phyloP scores from a whole-genome alignment of 2,888 invertebrate genomes.

The Brenthis daphne region DNA sequence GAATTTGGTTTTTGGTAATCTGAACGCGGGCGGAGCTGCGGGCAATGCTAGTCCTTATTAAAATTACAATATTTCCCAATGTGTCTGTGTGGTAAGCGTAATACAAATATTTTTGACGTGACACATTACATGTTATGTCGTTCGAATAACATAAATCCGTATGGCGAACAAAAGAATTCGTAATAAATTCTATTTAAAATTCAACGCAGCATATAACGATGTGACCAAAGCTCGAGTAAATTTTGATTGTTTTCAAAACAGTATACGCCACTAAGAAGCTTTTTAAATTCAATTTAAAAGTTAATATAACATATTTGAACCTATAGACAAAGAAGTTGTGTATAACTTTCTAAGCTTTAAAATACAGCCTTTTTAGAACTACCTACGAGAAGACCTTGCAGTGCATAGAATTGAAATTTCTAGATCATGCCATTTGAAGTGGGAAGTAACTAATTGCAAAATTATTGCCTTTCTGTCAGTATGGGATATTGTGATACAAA shows the following conservation, averaged over 20 bases:
- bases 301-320: too few relatives aligned
- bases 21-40: too few relatives aligned
- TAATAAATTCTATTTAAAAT: constrained; percentile 7
- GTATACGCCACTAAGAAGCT: background rate
- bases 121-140: background rate
- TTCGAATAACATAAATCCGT: background rate
- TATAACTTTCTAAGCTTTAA: too few relatives aligned
- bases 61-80: too few relatives aligned
- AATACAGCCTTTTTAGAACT: background rate
- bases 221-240: background rate
- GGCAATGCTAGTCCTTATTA: too few relatives aligned
- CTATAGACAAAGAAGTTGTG: too few relatives aligned
- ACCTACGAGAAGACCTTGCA: background rate
- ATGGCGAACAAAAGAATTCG: constrained; percentile 14
- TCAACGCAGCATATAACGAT: constrained; percentile 6
- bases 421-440: constrained; percentile 11
- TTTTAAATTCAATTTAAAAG: background rate
- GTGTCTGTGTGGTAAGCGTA: too few relatives aligned
- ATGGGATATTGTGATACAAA: background rate
- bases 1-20: too few relatives aligned
- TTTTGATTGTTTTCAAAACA: constrained; percentile 1
- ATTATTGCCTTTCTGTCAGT: constrained; percentile 12
- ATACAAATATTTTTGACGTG: too few relatives aligned
- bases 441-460: constrained; percentile 19
- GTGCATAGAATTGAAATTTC: background rate